Percentiles rank a stretch among this genome's conserved stretches.
Evolutionary conservation across 1,140 invertebrate species (phyloP).

Genomic region (Lepidurus apus): DNA sequence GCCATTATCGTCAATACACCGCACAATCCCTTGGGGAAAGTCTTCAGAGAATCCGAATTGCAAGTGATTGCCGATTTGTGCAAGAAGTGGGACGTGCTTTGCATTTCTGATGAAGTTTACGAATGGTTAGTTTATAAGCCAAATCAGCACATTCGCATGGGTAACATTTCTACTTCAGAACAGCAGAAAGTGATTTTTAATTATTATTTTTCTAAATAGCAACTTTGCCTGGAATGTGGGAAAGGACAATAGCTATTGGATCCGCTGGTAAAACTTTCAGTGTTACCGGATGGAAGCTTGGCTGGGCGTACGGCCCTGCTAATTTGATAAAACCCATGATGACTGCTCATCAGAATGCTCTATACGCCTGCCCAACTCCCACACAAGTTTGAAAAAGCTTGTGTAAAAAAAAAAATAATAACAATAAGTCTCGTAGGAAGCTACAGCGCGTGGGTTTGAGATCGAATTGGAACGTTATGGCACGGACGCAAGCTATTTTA

Average conservation of each 20-base stretch:
- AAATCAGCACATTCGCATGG: constrained; percentile 80
- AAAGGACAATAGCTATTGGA: constrained; percentile 93
- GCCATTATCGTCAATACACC: constrained; percentile 93
- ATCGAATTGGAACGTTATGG: constrained; percentile 66
- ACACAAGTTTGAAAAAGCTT: constrained; percentile 45
- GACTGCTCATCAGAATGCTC: constrained; percentile 87
- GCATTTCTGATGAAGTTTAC: constrained; percentile 95
- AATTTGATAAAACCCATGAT: constrained; percentile 72
- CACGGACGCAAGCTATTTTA: constrained; percentile 78
- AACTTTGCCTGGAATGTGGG: constrained; percentile 95
- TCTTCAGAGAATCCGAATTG: constrained; percentile 54
- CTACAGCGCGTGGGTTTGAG: constrained; percentile 83
- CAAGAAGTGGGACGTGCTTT: constrained; percentile 86
- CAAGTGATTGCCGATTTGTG: constrained; percentile 77
- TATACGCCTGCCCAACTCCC: constrained; percentile 86
- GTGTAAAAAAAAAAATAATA: not conserved
- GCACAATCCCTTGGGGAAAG: constrained; percentile 92
- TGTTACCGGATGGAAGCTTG: constrained; percentile 94
- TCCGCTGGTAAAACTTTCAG: constrained; percentile 97
- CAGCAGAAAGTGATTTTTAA: not conserved
- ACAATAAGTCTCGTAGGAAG: constrained; percentile 70
- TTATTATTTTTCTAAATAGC: constrained; percentile 51
- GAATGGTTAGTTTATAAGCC: constrained; percentile 93
- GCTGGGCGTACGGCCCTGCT: constrained; percentile 91
- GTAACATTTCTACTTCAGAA: constrained; percentile 48